Base-by-base conservation (phyloP, 2,888 invertebrate genomes). In the Conus canariensis region DNA sequence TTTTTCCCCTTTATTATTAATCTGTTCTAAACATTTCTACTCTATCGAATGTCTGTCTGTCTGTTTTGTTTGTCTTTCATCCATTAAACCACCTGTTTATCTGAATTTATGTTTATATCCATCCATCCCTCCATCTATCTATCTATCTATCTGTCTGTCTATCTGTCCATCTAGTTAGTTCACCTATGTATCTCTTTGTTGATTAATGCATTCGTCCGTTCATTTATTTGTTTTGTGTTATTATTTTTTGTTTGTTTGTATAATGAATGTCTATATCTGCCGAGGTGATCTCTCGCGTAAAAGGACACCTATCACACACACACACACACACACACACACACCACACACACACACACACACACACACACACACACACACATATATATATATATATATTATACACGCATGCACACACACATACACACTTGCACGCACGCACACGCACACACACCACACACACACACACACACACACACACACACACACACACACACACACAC, bases 401-500 rank as follows among this genome's bases (percentile, higher is more conserved):
- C 70, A 70, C n/a, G 1, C 1, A 70, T n/a, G 5, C 70, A 70
- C n/a, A 3, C 70, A 19, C 12, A 3, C 70, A 70, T n/a, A 5
- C 70, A 70, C 8, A 3, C 16, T 2, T 5, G n/a, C 70, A 70
- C 70, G n/a, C 22, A 83, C 30, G 7, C 30, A 83, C 83, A 16
- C 83, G 4, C 56, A 59, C 83, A 59, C 56, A 59, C 25, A n/a
- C 30, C 83, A 45, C 83, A 56, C 83, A 56, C 83, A 83, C 83
- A 56, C 83, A 83, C 83, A 83, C 83, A 58, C 83, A 83, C 83
- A 83, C 56, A 83, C 83, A 83, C 83, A 56, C 56, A 56, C 56
- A 58, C 56, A 56, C 83, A 83, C 56, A 59, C 56, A 74, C 74
- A 74, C 74, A 10, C n/a, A 74, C 74, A 74, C 25, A 22, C 22